A percentile compares a stretch with the other conserved stretches of the same genome.
These are phyloP conservation scores for Scaptomyza parva DNA, from an alignment of 2,888 invertebrate genomes.

Conservation along the genomic window DNA sequence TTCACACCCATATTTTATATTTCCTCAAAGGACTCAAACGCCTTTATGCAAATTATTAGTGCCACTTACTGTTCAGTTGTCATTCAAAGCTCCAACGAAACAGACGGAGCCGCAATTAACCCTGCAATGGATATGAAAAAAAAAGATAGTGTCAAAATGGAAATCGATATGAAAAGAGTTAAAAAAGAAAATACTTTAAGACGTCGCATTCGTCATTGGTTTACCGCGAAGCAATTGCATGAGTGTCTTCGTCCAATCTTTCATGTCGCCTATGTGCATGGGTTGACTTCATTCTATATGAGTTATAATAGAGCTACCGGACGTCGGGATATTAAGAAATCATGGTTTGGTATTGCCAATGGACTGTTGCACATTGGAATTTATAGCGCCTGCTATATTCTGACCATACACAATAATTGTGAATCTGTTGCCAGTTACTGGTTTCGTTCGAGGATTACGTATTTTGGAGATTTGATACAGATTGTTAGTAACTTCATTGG, in stretches of 20 bases:
- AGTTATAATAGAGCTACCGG: conserved; percentile 49
- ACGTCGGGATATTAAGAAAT: conserved; percentile 68
- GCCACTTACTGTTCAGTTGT: conserved; percentile 61
- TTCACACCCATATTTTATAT: not conserved
- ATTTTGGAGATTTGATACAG: conserved; percentile 83
- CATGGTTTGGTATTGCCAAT: conserved; percentile 79
- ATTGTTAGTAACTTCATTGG: conserved; percentile 82
- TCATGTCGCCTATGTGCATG: conserved; percentile 75
- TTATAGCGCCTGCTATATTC: conserved; percentile 75
- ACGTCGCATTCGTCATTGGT: conserved; percentile 59
- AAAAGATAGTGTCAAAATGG: conserved; percentile 41
- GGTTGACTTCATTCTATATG: conserved; percentile 82
- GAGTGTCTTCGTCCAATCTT: conserved; percentile 81
- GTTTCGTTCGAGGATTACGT: conserved; percentile 81
- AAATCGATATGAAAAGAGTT: conserved; percentile 18
- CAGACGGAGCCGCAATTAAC: conserved; percentile 23
- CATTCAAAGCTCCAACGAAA: conserved; percentile 49
- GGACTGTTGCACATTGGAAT: conserved; percentile 68
- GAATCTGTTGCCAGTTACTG: conserved; percentile 84
- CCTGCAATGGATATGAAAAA: conserved; percentile 43
- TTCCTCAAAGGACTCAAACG: conserved; percentile 1
- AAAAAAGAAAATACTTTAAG: conserved; percentile 35
- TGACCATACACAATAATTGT: conserved; percentile 77
- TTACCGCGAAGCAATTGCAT: conserved; percentile 80
- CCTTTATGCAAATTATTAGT: conserved; percentile 53